These are phyloP conservation scores for Petrophora chlorosata DNA, from an alignment of 2,888 invertebrate genomes.

Conservation along the genomic window DNA sequence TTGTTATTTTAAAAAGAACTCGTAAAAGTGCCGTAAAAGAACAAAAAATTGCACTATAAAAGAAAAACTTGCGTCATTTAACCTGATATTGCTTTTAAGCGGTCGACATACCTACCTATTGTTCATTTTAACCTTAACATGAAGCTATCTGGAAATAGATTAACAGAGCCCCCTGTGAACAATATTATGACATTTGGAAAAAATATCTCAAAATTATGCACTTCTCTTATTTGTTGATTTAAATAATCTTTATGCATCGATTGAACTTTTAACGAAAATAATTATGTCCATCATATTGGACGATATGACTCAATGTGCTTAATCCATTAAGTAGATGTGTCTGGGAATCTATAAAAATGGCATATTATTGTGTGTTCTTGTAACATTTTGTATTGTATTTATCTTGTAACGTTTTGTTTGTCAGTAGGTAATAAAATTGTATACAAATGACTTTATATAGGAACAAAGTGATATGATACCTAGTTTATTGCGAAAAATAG, in stretches of 20 bases:
- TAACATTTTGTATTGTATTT: slow-evolving; percentile 35
- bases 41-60: too few relatives aligned
- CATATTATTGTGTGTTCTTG: slow-evolving; percentile 27
- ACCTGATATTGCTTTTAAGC: slow-evolving; percentile 2
- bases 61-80: too few relatives aligned
- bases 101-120: slow-evolving; percentile 10
- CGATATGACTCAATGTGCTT: background rate
- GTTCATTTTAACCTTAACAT: slow-evolving; percentile 2
- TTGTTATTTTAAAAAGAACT: too few relatives aligned
- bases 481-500: too few relatives aligned
- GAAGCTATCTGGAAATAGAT: slow-evolving; percentile 21
- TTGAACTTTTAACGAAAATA: slow-evolving; percentile 29
- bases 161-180: slow-evolving; percentile 38
- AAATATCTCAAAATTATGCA: slow-evolving; percentile 49
- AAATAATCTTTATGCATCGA: slow-evolving; percentile 39
- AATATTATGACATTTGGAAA: slow-evolving; percentile 47
- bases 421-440: too few relatives aligned
- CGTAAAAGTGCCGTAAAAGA: too few relatives aligned
- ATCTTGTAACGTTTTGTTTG: slow-evolving; percentile 20
- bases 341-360: slow-evolving; percentile 8
- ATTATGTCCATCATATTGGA: slow-evolving; percentile 6
- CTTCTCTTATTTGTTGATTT: slow-evolving; percentile 36
- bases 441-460: too few relatives aligned
- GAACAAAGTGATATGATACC: too few relatives aligned
- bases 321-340: slow-evolving; percentile 2